Conservation (phyloP, 2,888 invertebrate genomes). For the Agriotes lineatus region DNA sequence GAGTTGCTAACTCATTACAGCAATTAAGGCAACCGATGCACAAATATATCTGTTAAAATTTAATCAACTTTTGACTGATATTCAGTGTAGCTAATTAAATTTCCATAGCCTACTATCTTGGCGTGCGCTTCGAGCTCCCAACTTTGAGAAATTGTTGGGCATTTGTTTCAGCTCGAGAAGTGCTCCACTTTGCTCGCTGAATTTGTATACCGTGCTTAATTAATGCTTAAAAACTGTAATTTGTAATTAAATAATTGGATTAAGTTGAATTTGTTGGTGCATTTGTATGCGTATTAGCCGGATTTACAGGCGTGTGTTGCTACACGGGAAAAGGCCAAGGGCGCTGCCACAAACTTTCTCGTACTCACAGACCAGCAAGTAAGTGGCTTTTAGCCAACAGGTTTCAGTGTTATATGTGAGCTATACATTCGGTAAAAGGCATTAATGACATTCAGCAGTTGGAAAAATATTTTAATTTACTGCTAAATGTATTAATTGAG, state of each 20-base stretch:
- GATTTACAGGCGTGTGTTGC: not conserved
- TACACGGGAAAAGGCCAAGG: too few species aligned
- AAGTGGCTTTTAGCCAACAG: too few species aligned
- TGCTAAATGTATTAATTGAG: too few species aligned
- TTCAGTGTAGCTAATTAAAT: slow-evolving; percentile 59
- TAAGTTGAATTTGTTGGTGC: slow-evolving; percentile 51
- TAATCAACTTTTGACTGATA: slow-evolving; percentile 60
- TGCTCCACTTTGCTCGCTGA: slow-evolving; percentile 51
- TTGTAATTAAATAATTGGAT: slow-evolving; percentile 58
- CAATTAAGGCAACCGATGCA: slow-evolving; percentile 49
- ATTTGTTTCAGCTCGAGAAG: slow-evolving; percentile 56
- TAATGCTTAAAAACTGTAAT: slow-evolving; percentile 58
- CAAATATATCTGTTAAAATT: slow-evolving; percentile 58
- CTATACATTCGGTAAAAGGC: too few species aligned
- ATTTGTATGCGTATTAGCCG: slow-evolving; percentile 37
- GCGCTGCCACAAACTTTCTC: too few species aligned
- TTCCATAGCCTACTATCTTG: slow-evolving; percentile 54
- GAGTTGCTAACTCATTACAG: slow-evolving; percentile 39
- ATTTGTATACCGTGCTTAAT: slow-evolving; percentile 57
- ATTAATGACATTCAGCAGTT: too few species aligned
- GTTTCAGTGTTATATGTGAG: too few species aligned
- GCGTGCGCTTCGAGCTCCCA: slow-evolving; percentile 45
- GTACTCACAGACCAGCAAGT: too few species aligned
- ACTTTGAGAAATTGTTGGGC: slow-evolving; percentile 57
- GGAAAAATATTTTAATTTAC: too few species aligned